These are phyloP conservation scores for Distichodus sexfasciatus DNA, from an alignment of 2,797 vertebrate genomes.

Conservation along the genomic window DNA sequence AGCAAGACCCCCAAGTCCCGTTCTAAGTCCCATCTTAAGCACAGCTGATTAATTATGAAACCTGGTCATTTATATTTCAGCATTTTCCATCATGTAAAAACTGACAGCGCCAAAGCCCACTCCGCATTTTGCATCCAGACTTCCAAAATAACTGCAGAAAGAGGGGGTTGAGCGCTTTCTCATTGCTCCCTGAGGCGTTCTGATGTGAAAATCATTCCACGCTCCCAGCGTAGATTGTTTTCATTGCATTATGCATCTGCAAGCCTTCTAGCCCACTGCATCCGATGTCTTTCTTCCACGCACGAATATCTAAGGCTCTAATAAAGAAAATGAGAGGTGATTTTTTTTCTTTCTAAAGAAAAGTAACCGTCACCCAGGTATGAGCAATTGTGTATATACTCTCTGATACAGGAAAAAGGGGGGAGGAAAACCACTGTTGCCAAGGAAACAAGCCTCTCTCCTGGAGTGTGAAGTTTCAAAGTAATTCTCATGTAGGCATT, in stretches of 20 bases:
- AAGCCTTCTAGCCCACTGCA: not conserved
- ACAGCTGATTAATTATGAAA: conserved; percentile 52
- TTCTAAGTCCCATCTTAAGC: conserved; percentile 21
- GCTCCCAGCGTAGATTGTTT: not conserved
- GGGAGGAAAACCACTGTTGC: conserved; percentile 64
- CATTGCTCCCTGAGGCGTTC: not conserved
- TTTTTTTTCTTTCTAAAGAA: not conserved
- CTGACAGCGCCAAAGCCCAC: not conserved
- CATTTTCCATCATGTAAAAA: conserved; percentile 35
- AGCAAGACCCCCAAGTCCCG: too few species aligned
- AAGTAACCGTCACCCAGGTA: conserved; percentile 22
- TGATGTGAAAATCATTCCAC: not conserved
- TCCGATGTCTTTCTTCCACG: not conserved
- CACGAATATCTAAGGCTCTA: conserved; percentile 1
- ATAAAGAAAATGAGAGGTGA: not conserved
- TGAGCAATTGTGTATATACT: conserved; percentile 30
- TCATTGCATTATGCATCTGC: conserved; percentile 1
- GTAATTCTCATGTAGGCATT: conserved; percentile 52
- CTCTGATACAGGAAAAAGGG: conserved; percentile 46
- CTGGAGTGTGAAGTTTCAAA: conserved; percentile 50
- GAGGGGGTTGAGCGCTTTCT: not conserved
- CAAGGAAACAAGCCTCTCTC: conserved; percentile 73
- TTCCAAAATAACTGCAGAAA: conserved; percentile 24
- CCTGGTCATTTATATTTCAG: conserved; percentile 39
- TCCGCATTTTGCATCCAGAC: conserved; percentile 1